Evolutionary conservation across 2,113 vertebrate genomes (phyloP), one percentile per base, ranked within the genome.

Genomic region (Tauraco erythrolophus): DNA sequence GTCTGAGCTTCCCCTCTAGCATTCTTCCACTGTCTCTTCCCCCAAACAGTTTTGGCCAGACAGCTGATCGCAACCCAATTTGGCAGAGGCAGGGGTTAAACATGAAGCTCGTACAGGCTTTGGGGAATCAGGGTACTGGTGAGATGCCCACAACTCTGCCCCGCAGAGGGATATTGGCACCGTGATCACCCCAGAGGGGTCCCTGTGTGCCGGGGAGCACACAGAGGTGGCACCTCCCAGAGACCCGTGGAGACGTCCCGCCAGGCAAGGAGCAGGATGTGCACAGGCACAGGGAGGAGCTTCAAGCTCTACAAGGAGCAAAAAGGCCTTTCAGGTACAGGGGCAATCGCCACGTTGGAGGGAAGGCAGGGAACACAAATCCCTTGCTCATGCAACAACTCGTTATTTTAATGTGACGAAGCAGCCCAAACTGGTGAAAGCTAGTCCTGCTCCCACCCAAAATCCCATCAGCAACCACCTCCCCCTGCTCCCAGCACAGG

Each of bases 121-220:
- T 41, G 15, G 33, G 27, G 23, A 41, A 31, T 31, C 5, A 11
- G 23, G 62, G 33, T 9, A 17, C 54, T 5, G 21, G 37, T 9
- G 19, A 53, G 14, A 72, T 23, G 5, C 41, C 18, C n/a, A 48
- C 21, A 31, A 2, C 21, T n/a, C 58, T 21, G 53, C n/a, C 56
- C 37, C 3, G 2, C 41, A 43, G 28, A n/a, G 24, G 19, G 17
- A 30, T 51, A 46, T 19, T 1, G 0, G 16, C 56, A 19, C 24
- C 0, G 0, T 22, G 51, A 19, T 14, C 16, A 54, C 5, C 19
- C 62, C 1, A 0, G 19, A 19, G 62, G 53, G 56, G 28, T 51
- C 46, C 8, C 27, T 14, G 58, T 24, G 57, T 46, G n/a, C 6
- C 2, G 1, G 60, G 35, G 61, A 60, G 31, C 57, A 37, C 45